Evolutionary conservation across 1,140 invertebrate genomes (phyloP).

Genomic region (Drosophila leontia): DNA sequence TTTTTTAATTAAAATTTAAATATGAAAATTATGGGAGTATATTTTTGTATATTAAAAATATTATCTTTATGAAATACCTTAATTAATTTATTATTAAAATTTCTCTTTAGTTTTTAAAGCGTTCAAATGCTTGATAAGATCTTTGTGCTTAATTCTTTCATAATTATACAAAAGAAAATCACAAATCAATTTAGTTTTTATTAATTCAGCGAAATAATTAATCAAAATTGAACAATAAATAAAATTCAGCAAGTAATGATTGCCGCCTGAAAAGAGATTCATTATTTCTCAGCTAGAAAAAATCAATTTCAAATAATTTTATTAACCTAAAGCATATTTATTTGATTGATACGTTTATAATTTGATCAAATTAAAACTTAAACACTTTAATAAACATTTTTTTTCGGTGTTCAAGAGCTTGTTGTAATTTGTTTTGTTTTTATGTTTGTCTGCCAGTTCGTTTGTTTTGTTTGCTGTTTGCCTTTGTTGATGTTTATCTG

Average conservation of each 20-base stretch:
- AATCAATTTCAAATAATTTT: not conserved
- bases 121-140: not conserved
- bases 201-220: not conserved
- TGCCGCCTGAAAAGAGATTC: not conserved
- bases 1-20: not conserved
- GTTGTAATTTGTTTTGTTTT: slow-evolving; percentile 46
- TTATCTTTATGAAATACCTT: too few relatives aligned
- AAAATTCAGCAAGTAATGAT: too few relatives aligned
- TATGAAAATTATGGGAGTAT: too few relatives aligned
- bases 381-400: not conserved
- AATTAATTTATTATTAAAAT: not conserved
- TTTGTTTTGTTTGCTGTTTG: slow-evolving; percentile 24
- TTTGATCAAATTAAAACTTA: not conserved
- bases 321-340: not conserved
- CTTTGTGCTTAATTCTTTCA: not conserved
- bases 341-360: not conserved
- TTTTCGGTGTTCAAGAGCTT: slow-evolving; percentile 35
- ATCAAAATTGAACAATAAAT: not conserved
- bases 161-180: not conserved
- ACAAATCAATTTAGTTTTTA: not conserved
- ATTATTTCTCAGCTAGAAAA: not conserved
- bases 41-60: too few relatives aligned
- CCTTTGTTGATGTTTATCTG: slow-evolving; percentile 39
- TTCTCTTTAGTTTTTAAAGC: not conserved
- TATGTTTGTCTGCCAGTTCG: slow-evolving; percentile 34